Conservation (phyloP, 2,797 vertebrate genomes). For the Darevskia nairensis region DNA sequence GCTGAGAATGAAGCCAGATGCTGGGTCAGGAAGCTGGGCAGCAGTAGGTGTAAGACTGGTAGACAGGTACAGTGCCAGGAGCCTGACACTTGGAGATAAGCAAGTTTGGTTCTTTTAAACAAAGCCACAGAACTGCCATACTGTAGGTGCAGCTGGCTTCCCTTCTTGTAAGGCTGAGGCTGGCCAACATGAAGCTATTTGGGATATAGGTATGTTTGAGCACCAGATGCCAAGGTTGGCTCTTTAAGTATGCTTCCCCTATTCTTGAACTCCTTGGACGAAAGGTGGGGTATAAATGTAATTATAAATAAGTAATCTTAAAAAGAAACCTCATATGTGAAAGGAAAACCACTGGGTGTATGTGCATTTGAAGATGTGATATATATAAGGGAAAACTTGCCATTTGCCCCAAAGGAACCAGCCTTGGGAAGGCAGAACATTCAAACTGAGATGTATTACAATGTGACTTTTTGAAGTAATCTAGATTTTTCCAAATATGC, state of each 20-base stretch:
- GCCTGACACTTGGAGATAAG: slow-evolving; percentile 15
- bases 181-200: slow-evolving; percentile 10
- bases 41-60: neutral
- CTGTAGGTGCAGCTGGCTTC: neutral
- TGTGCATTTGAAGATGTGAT: no score
- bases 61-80: neutral
- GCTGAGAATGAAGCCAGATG: neutral
- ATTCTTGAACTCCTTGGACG: neutral
- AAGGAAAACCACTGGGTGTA: no score
- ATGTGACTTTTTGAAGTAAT: neutral
- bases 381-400: no score
- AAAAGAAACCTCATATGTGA: no score
- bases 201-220: neutral
- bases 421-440: no score
- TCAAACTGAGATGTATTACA: neutral
- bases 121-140: neutral
- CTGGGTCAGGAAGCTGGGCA: neutral
- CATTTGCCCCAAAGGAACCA: no score
- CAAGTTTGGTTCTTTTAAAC: slow-evolving; percentile 5
- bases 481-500: neutral
- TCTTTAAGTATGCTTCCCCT: neutral
- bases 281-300: no score
- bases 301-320: no score
- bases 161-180: neutral
- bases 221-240: neutral